Base-by-base conservation (phyloP, 2,797 vertebrate species). In the Acropternis orthonyx region DNA sequence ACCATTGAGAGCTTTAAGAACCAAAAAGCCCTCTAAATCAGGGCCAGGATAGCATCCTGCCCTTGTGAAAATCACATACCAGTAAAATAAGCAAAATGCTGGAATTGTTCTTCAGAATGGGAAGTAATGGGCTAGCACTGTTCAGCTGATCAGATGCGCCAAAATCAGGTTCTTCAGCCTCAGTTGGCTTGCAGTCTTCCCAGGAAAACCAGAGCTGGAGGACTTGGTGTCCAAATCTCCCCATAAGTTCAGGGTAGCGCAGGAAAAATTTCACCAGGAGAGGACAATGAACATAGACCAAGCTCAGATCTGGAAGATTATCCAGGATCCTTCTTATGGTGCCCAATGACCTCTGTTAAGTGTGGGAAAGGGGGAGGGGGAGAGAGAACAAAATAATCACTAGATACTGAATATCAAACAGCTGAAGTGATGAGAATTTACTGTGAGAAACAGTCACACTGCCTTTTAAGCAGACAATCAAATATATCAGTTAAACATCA, bases 181-280 rank as follows among this genome's bases (percentile, higher is more conserved):
- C 97, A 78, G 94, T 96, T 37, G 37, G 78, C 87, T 68, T 92
- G 66, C 67, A 88, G 71, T 96, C 93, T 97, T 95, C 97, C 95
- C 97, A 96, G 65, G 97, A 97, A 97, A 99, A 98, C 98, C 99
- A 99, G 65, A 98, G 98, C 9, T 98, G 98, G 79, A 99, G 96
- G 51, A 98, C 94, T 13, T 77, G 49, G 20, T 96, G 76, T 32
- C 99, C 99, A 92, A 98, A 99, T 81, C 92, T 98, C 63, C 99
- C 98, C 77, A 98, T 97, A 74, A 99, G 97, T 75, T 98, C 98
- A 18, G 98, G 97, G 93, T 99, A 99, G 34, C 32, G 76, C 85
- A 98, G 98, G 95, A 99, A 98, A 93, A 99, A 98, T 96, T 97
- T 98, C 96, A 99, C 98, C 67, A 99, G 96, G 17, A 98, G 96